Conservation (phyloP, 1,140 invertebrate species). For the Neodiprion virginianus region DNA sequence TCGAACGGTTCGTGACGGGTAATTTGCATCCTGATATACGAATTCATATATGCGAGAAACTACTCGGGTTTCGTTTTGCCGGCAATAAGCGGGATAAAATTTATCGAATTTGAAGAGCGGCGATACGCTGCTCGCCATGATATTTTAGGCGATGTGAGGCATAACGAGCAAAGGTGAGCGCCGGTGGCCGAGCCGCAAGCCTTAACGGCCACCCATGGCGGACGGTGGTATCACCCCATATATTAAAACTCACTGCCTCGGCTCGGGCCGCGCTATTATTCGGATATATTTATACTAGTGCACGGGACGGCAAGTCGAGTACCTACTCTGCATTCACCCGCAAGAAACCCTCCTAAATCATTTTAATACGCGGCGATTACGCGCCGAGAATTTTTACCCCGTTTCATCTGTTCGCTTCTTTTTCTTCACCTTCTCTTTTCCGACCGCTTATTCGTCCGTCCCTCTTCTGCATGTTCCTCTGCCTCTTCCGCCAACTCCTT, state of each 20-base stretch:
- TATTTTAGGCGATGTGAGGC: neutral
- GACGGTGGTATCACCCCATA: neutral
- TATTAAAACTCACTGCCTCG: neutral
- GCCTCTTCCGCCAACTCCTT: too few relatives aligned
- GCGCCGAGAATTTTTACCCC: neutral
- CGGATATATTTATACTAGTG: slow-evolving; percentile 1
- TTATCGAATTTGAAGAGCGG: neutral
- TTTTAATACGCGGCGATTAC: slow-evolving; percentile 2
- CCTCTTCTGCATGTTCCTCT: neutral
- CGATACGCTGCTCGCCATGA: neutral
- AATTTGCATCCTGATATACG: neutral
- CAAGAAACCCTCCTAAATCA: slow-evolving; percentile 1
- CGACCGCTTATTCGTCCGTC: neutral
- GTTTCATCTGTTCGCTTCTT: too few relatives aligned
- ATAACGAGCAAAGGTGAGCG: too few relatives aligned
- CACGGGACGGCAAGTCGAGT: neutral
- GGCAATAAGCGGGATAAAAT: neutral
- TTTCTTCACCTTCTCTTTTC: neutral
- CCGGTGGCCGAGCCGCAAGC: too few relatives aligned
- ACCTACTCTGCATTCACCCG: neutral
- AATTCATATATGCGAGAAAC: neutral
- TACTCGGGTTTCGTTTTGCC: neutral
- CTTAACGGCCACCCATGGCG: neutral
- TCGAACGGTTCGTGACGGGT: too few relatives aligned
- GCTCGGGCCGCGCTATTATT: neutral